Percentiles rank a stretch among this genome's conserved stretches.
These are phyloP conservation scores for Chelidonichthys spinosus DNA, from an alignment of 2,797 vertebrate genomes.

Conservation along the genomic window DNA sequence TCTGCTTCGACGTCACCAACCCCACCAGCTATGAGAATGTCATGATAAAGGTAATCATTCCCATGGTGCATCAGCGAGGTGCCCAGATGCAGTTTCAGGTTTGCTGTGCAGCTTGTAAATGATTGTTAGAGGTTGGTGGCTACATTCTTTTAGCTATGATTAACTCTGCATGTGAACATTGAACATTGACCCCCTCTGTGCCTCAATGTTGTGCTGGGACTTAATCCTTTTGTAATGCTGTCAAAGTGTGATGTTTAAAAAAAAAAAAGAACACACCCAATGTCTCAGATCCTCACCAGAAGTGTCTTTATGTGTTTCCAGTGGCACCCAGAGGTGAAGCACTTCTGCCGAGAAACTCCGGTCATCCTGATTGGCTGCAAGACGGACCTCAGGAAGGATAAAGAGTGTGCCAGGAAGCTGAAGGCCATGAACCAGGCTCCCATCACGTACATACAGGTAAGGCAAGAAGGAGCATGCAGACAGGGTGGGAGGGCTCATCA, in stretches of 20 bases:
- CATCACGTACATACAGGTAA: constrained; percentile 93
- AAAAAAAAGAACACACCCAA: background rate
- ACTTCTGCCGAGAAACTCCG: constrained; percentile 91
- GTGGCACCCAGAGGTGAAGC: constrained; percentile 96
- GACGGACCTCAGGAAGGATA: constrained; percentile 95
- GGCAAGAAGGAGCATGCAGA: background rate
- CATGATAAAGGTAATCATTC: constrained; percentile 89
- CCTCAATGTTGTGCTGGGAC: background rate
- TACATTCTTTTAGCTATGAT: constrained; percentile 58
- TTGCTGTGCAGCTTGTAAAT: constrained; percentile 47
- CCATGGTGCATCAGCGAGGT: background rate
- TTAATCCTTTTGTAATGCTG: background rate
- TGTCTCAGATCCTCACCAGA: background rate
- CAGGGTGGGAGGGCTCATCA: background rate
- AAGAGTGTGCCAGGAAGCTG: constrained; percentile 91
- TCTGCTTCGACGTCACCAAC: constrained; percentile 98
- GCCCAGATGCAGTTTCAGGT: constrained; percentile 26
- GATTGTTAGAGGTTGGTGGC: constrained; percentile 49
- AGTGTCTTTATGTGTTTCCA: constrained; percentile 56
- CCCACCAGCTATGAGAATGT: constrained; percentile 96
- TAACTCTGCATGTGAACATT: constrained; percentile 63
- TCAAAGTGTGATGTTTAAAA: background rate
- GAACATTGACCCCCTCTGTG: constrained; percentile 43
- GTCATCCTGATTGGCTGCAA: constrained; percentile 96
- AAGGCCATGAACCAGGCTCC: constrained; percentile 87